Base-by-base conservation (phyloP, 23 tunicate species). In the Oikopleura dioica region DNA sequence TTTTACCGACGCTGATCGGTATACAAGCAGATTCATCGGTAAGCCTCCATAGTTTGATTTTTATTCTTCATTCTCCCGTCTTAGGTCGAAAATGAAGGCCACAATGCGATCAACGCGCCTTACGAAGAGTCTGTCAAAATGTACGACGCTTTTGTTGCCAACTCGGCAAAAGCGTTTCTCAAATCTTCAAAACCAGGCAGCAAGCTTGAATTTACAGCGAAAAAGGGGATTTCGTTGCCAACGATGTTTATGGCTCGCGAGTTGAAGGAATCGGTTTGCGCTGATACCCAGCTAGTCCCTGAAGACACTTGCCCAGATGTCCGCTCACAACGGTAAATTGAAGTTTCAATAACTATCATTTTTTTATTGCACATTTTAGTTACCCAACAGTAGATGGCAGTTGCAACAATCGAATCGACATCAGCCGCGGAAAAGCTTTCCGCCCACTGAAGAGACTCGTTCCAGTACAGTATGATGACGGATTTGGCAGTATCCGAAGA, bases 321-420 rank as follows among this genome's bases (percentile, higher is more conserved):
- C 33, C 30, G 33, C 29, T 24, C 16, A 12, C 72, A 63, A 21
- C 16, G 72, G 72, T 63, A 28, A 28, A 31, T 63, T 9, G 55
- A 16, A 9, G 9, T 9, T 44, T 44, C 16, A 44, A 44, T 44
- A 44, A 44, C 16, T 44, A 44, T 16, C 16, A 9, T 44, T 44
- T 44, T 9, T 9, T 44, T 16, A 44, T 9, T 9, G 55, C 9
- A 44, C 55, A 44, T 79, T 51, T 4, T n/a, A 81, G 85, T 69
- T 77, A 68, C 67, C 38, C 38, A 50, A 69, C 37, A 36, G 78
- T 58, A 1, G 83, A 83, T 44, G 95, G 95, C 24, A 77, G 32
- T 33, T 88, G 95, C 69, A 88, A 88, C 69, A 88, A 88, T 51
- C 79, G 59, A 35, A 78, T 88, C 44, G 82, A 84, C 51, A 68